These are phyloP conservation scores for Herpailurus yagouaroundi DNA, from an alignment of 2,113 vertebrate genomes.

Conservation along the genomic window DNA sequence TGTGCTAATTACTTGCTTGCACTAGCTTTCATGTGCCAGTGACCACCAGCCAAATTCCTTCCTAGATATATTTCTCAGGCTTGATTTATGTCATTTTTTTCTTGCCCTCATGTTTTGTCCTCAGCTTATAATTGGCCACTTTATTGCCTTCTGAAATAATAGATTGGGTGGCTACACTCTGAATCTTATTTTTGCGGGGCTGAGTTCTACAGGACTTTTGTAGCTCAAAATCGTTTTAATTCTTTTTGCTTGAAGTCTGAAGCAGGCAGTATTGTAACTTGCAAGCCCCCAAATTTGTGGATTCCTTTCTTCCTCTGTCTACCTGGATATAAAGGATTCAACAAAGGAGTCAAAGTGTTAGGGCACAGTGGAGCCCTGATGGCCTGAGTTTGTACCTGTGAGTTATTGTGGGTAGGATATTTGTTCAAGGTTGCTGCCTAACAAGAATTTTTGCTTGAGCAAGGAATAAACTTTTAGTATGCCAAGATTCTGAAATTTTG, in stretches of 20 bases:
- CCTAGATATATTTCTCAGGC: background rate
- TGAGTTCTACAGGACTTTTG: background rate
- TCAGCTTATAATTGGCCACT: background rate
- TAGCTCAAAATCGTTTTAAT: background rate
- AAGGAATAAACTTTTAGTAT: background rate
- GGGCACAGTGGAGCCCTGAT: background rate
- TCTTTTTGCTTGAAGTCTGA: background rate
- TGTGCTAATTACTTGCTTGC: background rate
- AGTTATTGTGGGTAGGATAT: background rate
- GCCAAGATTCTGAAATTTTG: background rate
- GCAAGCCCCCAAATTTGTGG: background rate
- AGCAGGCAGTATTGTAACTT: background rate
- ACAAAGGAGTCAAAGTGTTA: background rate
- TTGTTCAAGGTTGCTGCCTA: background rate
- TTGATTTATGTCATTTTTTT: background rate
- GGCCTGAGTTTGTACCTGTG: background rate
- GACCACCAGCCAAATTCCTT: background rate
- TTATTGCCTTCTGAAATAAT: background rate
- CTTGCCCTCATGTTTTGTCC: background rate
- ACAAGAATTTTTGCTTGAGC: background rate
- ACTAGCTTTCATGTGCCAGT: background rate
- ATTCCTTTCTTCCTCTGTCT: background rate
- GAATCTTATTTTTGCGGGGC: background rate
- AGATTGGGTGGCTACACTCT: background rate
- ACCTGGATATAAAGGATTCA: background rate